phyloP scores from a whole-genome alignment of 2,113 vertebrate species.

The Turdus rufiventris region DNA sequence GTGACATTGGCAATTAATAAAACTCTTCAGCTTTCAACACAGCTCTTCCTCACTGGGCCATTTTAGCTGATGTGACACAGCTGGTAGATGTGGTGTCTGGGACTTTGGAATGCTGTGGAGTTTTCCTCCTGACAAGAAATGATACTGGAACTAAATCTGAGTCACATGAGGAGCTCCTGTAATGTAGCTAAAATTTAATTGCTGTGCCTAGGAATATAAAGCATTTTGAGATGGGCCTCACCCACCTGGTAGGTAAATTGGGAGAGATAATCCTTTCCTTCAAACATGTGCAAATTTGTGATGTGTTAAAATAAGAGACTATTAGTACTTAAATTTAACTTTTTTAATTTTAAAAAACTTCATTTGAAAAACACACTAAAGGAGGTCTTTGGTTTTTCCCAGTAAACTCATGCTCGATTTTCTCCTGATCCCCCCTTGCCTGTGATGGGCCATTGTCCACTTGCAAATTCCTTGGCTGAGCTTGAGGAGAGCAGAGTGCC shows the following conservation, averaged over 20 bases:
- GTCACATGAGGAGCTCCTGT: neutral
- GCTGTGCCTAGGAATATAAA: neutral
- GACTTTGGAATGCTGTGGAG: neutral
- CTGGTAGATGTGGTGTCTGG: neutral
- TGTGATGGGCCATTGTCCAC: neutral
- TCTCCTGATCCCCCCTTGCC: neutral
- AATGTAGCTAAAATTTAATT: neutral
- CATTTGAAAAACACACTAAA: conserved; percentile 1
- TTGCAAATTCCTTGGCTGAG: neutral
- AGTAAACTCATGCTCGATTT: neutral
- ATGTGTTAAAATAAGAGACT: conserved; percentile 15
- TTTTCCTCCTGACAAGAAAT: neutral
- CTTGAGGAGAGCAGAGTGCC: neutral
- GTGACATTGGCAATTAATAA: neutral
- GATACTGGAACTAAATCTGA: neutral
- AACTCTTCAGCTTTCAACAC: neutral
- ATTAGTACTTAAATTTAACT: neutral
- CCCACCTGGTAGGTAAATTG: neutral
- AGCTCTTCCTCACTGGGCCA: neutral
- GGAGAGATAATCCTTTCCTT: neutral
- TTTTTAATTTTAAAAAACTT: neutral
- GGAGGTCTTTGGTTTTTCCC: neutral
- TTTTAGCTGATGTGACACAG: neutral
- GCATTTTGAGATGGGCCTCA: neutral
- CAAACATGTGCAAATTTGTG: neutral